These are phyloP conservation scores for Neomorphus geoffroyi DNA, from an alignment of 2,797 vertebrate species.

Conservation along the genomic window DNA sequence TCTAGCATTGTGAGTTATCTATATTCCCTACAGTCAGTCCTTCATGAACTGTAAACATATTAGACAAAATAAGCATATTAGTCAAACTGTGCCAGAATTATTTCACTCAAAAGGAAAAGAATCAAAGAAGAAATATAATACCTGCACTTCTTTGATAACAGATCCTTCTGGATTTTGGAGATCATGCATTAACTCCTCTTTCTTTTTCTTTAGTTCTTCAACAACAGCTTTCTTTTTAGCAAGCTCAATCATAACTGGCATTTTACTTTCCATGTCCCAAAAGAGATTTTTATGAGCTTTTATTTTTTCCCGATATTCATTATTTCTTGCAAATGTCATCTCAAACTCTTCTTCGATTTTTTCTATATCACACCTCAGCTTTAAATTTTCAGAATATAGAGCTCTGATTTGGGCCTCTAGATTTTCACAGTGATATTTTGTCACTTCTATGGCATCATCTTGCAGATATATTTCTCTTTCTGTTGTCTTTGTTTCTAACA, in stretches of 20 bases:
- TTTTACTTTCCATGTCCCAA: constrained; percentile 71
- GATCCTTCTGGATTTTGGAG: constrained; percentile 70
- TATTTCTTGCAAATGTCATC: constrained; percentile 66
- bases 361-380: constrained; percentile 68
- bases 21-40: background rate
- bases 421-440: constrained; percentile 55
- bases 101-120: background rate
- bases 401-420: constrained; percentile 70
- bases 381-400: constrained; percentile 71
- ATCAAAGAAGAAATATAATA: constrained; percentile 31
- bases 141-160: constrained; percentile 73
- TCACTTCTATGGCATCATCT: constrained; percentile 69
- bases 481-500: constrained; percentile 67
- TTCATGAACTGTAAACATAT: background rate
- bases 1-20: background rate
- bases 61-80: background rate
- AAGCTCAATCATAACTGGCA: constrained; percentile 73
- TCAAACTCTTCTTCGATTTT: constrained; percentile 72
- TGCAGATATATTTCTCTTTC: constrained; percentile 73
- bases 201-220: constrained; percentile 69
- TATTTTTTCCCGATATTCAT: constrained; percentile 77
- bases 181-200: constrained; percentile 67
- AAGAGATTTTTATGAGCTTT: constrained; percentile 65
- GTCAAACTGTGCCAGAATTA: background rate
- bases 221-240: constrained; percentile 66